Conservation (phyloP, 2,888 invertebrate genomes). For the Acrocera orbiculus region DNA sequence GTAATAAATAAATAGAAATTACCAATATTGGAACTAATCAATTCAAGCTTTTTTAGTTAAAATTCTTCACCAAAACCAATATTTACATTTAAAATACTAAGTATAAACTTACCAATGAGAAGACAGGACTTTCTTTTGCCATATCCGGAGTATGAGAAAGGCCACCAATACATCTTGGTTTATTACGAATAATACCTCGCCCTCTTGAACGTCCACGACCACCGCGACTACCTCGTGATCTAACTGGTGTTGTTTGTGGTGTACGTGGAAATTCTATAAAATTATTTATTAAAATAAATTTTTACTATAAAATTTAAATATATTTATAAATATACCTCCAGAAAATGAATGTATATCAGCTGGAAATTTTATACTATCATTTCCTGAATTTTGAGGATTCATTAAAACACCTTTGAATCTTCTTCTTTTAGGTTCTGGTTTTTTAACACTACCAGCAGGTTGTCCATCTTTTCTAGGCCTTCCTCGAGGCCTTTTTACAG, state of each 20-base stretch:
- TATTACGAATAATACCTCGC: conserved; percentile 17
- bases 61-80: too few relatives aligned
- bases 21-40: too few relatives aligned
- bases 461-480: conserved; percentile 11
- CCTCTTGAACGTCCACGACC: conserved; percentile 25
- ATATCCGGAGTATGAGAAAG: conserved; percentile 26
- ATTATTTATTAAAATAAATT: too few relatives aligned
- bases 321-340: neutral
- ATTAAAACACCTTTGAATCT: conserved; percentile 9
- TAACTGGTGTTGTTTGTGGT: conserved; percentile 1
- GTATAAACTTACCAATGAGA: conserved; percentile 24
- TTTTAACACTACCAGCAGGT: conserved; percentile 10
- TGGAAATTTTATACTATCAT: too few relatives aligned
- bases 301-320: neutral
- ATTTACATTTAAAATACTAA: too few relatives aligned
- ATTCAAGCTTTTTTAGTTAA: too few relatives aligned
- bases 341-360: too few relatives aligned
- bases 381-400: neutral
- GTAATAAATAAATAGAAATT: too few relatives aligned
- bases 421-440: conserved; percentile 20
- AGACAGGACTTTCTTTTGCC: conserved; percentile 21
- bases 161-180: conserved; percentile 26
- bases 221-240: conserved; percentile 17
- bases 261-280: conserved; percentile 2
- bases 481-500: conserved; percentile 11